Conservation (phyloP, 2,797 vertebrate species). For the Babyrousa celebensis region DNA sequence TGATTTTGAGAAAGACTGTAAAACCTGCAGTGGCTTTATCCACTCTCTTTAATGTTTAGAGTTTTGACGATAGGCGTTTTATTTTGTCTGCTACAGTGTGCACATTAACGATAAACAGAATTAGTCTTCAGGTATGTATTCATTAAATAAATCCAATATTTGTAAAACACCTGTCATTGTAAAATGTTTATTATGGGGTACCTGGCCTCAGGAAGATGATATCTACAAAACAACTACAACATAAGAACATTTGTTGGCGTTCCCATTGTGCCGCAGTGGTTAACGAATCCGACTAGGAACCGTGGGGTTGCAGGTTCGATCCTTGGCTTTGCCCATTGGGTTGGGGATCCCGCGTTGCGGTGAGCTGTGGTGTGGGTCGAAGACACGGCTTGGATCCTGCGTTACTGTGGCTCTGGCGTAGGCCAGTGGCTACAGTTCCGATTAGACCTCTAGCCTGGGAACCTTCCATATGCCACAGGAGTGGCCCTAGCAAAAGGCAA, state of each 20-base stretch:
- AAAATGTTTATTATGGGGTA: conserved; percentile 8
- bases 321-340: no score
- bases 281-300: no score
- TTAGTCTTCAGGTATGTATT: neutral
- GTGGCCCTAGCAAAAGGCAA: no score
- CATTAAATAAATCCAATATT: neutral
- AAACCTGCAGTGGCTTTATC: neutral
- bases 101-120: neutral
- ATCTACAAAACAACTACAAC: neutral
- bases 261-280: no score
- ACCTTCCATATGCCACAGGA: no score
- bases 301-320: no score
- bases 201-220: neutral
- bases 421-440: no score
- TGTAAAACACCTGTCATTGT: neutral
- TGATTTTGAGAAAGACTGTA: conserved; percentile 1
- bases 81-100: neutral
- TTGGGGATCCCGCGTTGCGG: no score
- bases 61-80: neutral
- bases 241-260: neutral
- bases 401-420: no score
- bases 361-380: no score
- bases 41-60: neutral
- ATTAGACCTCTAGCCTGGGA: no score
- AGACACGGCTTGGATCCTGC: no score